Base-by-base conservation (phyloP, 1,140 invertebrate species). In the Lasioglossum albipes region DNA sequence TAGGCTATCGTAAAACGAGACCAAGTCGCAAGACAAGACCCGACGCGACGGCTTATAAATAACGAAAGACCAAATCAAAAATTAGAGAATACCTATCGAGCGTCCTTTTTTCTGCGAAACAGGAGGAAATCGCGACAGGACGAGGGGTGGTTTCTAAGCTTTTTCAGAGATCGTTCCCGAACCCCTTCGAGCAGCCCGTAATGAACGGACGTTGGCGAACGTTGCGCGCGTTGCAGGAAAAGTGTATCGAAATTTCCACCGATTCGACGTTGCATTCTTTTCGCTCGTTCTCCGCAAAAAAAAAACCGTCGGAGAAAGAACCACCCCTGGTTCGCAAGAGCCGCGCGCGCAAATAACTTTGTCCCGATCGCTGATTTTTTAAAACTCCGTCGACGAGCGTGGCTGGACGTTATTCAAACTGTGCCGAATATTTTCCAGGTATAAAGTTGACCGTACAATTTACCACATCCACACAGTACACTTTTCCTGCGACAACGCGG, bases 51-150 rank as follows among this genome's bases (percentile, higher is more conserved):
- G 54, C 75, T 31, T 78, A 61, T 74, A 76, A 27, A 74, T 81
- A 79, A 75, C 66, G 75, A 84, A 86, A 68, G 83, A 83, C 75
- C 73, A 86, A 86, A 83, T 86, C 83, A 75, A 86, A 82, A 66
- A 69, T 66, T 79, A 82, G 52, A 72, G 42, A 75, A 75, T 82
- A 85, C 49, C 31, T 36, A 36, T 36, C 64, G 59, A 73, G 31
- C 27, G 57, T 78, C 27, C 59, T 42, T 75, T 76, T 54, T 69
- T 45, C 62, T 68, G 81, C 61, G 81, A 70, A 59, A 74, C 78
- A 82, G 54, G 59, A 52, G 22, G 71, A 59, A 73, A 20, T 62
- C 66, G 54, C 62, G 59, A 49, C 45, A 49, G 45, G 75, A 77
- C 45, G 16, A 49, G 64, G 69, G 69, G 74, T 59, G 52, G 36